phyloP scores from a whole-genome alignment of 2,888 invertebrate genomes.

The Schizotus pectinicornis region DNA sequence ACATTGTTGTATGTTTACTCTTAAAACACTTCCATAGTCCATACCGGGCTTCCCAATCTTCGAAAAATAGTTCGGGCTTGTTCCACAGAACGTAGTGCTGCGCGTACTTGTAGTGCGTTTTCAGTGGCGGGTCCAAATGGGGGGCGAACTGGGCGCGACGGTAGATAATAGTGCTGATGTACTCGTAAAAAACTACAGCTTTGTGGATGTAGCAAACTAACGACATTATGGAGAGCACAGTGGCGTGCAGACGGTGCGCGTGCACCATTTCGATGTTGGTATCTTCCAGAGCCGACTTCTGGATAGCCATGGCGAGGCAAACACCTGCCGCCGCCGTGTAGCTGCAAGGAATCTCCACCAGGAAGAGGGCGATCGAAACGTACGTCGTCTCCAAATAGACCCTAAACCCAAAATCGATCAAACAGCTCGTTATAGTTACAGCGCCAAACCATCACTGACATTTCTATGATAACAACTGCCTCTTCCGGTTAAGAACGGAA shows the following conservation, averaged over 20 bases:
- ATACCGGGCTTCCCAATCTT: conserved; percentile 70
- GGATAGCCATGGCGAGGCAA: conserved; percentile 67
- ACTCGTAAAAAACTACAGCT: conserved; percentile 64
- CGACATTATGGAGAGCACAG: conserved; percentile 66
- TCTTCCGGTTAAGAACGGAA: background rate
- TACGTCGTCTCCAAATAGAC: conserved; percentile 64
- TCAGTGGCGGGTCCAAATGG: conserved; percentile 68
- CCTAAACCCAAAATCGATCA: conserved; percentile 30
- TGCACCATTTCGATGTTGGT: conserved; percentile 51
- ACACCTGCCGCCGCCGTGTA: conserved; percentile 66
- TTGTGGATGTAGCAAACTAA: conserved; percentile 69
- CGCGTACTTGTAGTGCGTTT: conserved; percentile 62
- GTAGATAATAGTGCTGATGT: conserved; percentile 64
- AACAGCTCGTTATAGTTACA: too few relatives aligned
- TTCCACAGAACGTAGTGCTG: conserved; percentile 66
- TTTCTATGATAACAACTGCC: too few relatives aligned
- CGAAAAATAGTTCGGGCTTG: conserved; percentile 68
- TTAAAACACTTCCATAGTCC: conserved; percentile 68
- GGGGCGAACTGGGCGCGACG: conserved; percentile 67
- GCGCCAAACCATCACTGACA: too few relatives aligned
- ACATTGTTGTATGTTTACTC: conserved; percentile 15
- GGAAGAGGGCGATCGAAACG: conserved; percentile 62
- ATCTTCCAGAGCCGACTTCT: conserved; percentile 61
- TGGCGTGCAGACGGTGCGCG: conserved; percentile 65
- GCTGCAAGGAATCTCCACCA: conserved; percentile 68